Evolutionary conservation across 1,140 invertebrate species (phyloP), one percentile per base, ranked within the genome.

Genomic region (Plodia interpunctella): DNA sequence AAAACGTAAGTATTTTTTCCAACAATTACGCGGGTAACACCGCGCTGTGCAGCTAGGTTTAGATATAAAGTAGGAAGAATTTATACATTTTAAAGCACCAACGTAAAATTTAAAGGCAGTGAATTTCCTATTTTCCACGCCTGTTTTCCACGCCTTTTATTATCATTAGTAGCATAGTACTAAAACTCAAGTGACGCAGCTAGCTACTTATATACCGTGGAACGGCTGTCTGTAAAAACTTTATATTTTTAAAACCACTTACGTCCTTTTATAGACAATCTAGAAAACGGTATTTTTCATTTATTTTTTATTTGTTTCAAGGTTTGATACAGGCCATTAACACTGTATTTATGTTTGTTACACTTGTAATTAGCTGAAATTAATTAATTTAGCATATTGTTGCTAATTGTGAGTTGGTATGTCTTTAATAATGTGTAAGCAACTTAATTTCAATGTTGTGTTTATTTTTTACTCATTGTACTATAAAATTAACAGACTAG

Each of bases 211-310:
- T 17, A 44, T 17, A 44, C 13, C 38, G 38, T 44, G n/a, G 15
- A 44, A 15, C 38, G 38, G 15, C 38, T 44, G 38, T 44, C 38
- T 15, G 15, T 44, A 44, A 44, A 44, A 44, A 44, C 38, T 44
- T 44, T 44, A 44, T 44, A 44, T 44, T 44, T 44, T 44, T 3
- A 44, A 44, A 44, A 44, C 38, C 38, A 44, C 38, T 44, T 44
- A 44, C 38, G 38, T 44, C 38, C 38, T 44, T 44, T 15, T 44
- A 44, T 44, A 44, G 38, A 44, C 38, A 44, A 15, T 44, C 38
- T 44, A 44, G 38, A 44, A 15, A 44, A 44, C 38, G n/a, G 38
- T 44, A 44, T 6, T 13, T 11, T 35, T 35, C 32, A 35, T 44
- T 44, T 44, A 44, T 15, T 44, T 44, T 44, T 44, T 15, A 44